These are phyloP conservation scores for Heteromurus nitidus DNA, from an alignment of 2,888 invertebrate genomes.

Conservation along the genomic window DNA sequence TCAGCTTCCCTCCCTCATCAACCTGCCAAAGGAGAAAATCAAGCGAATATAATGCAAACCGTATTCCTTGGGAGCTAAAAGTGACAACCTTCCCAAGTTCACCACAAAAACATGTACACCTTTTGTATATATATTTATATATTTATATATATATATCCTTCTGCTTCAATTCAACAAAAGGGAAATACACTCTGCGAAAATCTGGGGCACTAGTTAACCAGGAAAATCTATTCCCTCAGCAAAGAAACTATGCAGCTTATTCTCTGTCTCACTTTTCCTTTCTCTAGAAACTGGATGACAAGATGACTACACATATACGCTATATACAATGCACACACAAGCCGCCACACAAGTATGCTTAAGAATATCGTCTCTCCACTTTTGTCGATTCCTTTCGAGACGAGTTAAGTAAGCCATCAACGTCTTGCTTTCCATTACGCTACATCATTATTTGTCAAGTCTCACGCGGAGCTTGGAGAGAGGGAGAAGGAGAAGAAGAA, in stretches of 20 bases:
- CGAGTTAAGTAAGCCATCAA: neutral
- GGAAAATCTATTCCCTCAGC: neutral
- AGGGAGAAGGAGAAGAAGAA: neutral
- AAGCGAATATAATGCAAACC: conserved; percentile 19
- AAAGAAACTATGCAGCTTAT: neutral
- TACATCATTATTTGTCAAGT: conserved; percentile 7
- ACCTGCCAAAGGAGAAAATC: conserved; percentile 65
- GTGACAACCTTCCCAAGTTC: conserved; percentile 20
- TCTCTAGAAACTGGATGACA: neutral
- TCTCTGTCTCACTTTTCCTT: too few species aligned
- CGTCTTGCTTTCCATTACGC: neutral
- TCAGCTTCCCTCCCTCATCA: conserved; percentile 70
- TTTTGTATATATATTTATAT: too few species aligned
- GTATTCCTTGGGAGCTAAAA: neutral
- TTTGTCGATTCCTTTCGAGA: too few species aligned
- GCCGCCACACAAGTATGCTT: too few species aligned
- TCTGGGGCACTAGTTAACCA: conserved; percentile 27
- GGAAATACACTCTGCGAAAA: neutral
- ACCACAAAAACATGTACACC: too few species aligned
- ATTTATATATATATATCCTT: too few species aligned
- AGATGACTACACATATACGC: too few species aligned
- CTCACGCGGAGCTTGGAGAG: conserved; percentile 3
- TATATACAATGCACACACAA: too few species aligned
- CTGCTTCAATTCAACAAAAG: neutral
- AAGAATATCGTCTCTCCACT: too few species aligned